phyloP scores from a whole-genome alignment of 1,140 invertebrate species.

The Rhyzopertha dominica region DNA sequence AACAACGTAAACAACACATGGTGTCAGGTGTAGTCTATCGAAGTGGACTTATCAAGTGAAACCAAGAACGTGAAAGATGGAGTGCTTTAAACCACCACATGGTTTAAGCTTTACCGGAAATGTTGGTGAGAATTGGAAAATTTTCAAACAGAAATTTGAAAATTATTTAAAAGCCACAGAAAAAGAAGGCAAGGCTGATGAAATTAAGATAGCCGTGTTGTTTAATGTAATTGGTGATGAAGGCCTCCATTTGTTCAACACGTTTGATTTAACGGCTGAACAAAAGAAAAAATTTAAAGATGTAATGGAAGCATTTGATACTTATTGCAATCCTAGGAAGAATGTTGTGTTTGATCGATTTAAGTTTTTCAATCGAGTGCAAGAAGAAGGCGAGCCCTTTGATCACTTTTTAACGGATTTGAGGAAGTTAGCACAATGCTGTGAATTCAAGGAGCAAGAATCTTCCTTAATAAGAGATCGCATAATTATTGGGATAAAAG shows the following conservation, averaged over 20 bases:
- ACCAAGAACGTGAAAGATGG: too few species aligned
- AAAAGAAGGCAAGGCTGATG: conserved; percentile 20
- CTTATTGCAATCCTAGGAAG: conserved; percentile 33
- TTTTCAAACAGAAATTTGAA: conserved; percentile 29
- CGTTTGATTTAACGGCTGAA: conserved; percentile 25
- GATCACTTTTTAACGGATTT: conserved; percentile 30
- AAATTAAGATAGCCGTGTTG: conserved; percentile 32
- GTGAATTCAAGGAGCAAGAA: conserved; percentile 25
- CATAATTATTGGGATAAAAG: too few species aligned
- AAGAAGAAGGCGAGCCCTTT: conserved; percentile 27
- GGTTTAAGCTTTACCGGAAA: too few species aligned
- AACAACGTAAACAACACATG: too few species aligned
- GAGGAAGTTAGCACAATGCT: conserved; percentile 20
- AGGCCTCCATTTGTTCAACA: conserved; percentile 31
- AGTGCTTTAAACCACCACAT: too few species aligned
- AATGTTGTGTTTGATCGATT: conserved; percentile 30
- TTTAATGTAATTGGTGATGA: conserved; percentile 35
- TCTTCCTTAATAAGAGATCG: conserved; percentile 23
- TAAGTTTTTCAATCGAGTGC: conserved; percentile 19
- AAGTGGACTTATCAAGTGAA: too few species aligned
- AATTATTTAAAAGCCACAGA: conserved; percentile 29
- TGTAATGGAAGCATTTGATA: conserved; percentile 30
- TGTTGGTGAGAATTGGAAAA: conserved; percentile 33
- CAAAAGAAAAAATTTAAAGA: conserved; percentile 24
- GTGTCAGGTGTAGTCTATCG: too few species aligned